phyloP scores from a whole-genome alignment of 2,888 invertebrate genomes.

The Leptopilina drosophilae region DNA sequence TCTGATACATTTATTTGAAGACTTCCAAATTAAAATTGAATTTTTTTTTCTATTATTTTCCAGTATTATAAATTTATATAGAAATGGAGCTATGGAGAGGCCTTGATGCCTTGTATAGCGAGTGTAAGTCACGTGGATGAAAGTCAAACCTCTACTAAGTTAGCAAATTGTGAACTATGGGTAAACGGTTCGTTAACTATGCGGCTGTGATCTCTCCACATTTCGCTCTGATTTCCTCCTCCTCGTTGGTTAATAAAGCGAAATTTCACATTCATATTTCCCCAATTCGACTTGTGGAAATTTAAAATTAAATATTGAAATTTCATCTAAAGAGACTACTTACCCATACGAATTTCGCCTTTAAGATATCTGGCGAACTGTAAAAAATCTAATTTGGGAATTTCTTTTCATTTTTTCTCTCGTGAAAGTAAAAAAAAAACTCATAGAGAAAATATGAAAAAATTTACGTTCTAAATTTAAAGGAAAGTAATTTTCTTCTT shows the following conservation, averaged over 20 bases:
- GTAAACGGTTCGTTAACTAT: slow-evolving; percentile 28
- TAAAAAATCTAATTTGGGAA: no score
- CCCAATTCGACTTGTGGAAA: not conserved
- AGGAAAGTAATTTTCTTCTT: no score
- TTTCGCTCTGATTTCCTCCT: slow-evolving; percentile 11
- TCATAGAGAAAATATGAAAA: no score
- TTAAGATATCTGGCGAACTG: no score
- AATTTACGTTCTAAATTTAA: no score
- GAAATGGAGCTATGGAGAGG: not conserved
- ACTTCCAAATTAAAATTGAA: no score
- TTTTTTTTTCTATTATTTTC: no score
- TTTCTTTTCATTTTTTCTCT: no score
- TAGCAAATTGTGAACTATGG: slow-evolving; percentile 24
- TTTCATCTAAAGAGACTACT: not conserved
- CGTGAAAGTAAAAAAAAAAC: no score
- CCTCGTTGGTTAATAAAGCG: not conserved
- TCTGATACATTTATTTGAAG: no score
- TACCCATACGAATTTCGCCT: no score
- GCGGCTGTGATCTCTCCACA: slow-evolving; percentile 12
- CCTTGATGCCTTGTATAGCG: not conserved
- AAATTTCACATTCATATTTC: slow-evolving; percentile 8
- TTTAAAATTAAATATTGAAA: slow-evolving; percentile 8
- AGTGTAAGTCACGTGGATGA: slow-evolving; percentile 11
- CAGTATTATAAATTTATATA: no score
- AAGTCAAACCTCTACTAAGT: slow-evolving; percentile 14